Evolutionary conservation across 1,140 invertebrate species (phyloP).

Genomic region (Thalassaphorura encarpata): DNA sequence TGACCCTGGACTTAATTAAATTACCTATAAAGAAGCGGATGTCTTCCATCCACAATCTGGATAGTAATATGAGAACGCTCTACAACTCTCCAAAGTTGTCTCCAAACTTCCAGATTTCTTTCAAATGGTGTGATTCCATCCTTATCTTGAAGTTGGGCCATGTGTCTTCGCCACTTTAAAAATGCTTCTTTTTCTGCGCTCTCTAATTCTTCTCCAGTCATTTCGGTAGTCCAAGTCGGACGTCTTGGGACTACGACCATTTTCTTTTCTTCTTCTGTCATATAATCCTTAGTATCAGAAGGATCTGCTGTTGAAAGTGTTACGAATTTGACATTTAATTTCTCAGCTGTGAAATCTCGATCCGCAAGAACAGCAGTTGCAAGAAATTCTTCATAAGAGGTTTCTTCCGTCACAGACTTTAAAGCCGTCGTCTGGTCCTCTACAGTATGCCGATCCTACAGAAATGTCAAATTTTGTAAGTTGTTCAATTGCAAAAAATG

Average conservation of each 20-base stretch:
- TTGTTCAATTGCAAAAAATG: neutral
- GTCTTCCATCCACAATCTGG: conserved; percentile 93
- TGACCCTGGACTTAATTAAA: neutral
- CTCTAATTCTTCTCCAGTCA: conserved; percentile 65
- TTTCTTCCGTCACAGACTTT: conserved; percentile 91
- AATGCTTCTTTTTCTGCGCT: conserved; percentile 67
- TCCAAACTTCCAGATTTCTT: conserved; percentile 96
- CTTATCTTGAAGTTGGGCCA: conserved; percentile 68
- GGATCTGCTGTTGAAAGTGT: conserved; percentile 37
- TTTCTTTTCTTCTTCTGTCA: conserved; percentile 24
- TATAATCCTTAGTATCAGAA: conserved; percentile 6
- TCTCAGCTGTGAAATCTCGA: conserved; percentile 83
- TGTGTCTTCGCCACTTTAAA: conserved; percentile 71
- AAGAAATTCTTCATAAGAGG: conserved; percentile 89
- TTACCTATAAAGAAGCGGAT: conserved; percentile 74
- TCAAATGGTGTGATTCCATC: conserved; percentile 92
- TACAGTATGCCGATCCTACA: conserved; percentile 23
- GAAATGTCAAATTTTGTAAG: neutral
- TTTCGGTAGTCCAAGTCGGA: conserved; percentile 67
- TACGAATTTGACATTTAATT: conserved; percentile 72
- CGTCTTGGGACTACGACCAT: conserved; percentile 40
- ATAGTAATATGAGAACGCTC: conserved; percentile 88
- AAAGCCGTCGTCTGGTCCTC: conserved; percentile 39
- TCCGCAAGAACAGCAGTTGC: conserved; percentile 86
- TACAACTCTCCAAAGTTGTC: conserved; percentile 95